phyloP scores from a whole-genome alignment of 2,797 vertebrate genomes.

The Microctenopoma lineatum region DNA sequence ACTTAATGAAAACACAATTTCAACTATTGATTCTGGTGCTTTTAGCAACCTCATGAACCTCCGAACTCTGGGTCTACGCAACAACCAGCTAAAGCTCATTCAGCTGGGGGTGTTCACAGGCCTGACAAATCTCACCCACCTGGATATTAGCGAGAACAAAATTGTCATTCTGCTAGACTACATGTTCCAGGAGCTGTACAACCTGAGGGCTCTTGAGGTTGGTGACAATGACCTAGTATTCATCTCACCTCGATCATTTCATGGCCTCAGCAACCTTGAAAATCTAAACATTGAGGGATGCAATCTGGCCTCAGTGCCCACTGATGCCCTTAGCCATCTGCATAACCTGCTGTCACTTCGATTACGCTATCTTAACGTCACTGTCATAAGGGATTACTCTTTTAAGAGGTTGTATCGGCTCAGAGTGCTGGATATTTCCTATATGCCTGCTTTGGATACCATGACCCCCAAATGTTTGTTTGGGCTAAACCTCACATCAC shows the following conservation, averaged over 20 bases:
- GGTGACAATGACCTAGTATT: slow-evolving; percentile 98
- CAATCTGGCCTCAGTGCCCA: slow-evolving; percentile 95
- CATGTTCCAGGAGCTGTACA: slow-evolving; percentile 99
- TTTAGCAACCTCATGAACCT: slow-evolving; percentile 96
- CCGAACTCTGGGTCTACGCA: slow-evolving; percentile 93
- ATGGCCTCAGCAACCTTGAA: slow-evolving; percentile 96
- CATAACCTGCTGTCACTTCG: slow-evolving; percentile 92
- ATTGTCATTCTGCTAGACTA: slow-evolving; percentile 98
- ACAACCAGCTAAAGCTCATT: slow-evolving; percentile 97
- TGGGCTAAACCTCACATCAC: slow-evolving; percentile 94
- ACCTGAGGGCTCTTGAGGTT: slow-evolving; percentile 96
- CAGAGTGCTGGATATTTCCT: slow-evolving; percentile 92
- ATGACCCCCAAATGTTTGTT: slow-evolving; percentile 96
- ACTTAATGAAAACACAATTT: slow-evolving; percentile 95
- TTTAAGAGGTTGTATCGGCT: slow-evolving; percentile 96
- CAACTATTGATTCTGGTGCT: slow-evolving; percentile 94
- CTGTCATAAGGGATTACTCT: slow-evolving; percentile 93
- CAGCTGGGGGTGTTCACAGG: slow-evolving; percentile 96
- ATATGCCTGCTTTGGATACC: slow-evolving; percentile 94
- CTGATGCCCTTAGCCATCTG: slow-evolving; percentile 95
- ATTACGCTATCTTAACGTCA: slow-evolving; percentile 93
- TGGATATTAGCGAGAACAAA: slow-evolving; percentile 99
- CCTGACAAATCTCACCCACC: slow-evolving; percentile 95
- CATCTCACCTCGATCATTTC: slow-evolving; percentile 95
- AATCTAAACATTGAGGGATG: slow-evolving; percentile 95